These are phyloP conservation scores for Trigoniulus corallinus DNA, from an alignment of 1,140 invertebrate genomes.

Conservation along the genomic window DNA sequence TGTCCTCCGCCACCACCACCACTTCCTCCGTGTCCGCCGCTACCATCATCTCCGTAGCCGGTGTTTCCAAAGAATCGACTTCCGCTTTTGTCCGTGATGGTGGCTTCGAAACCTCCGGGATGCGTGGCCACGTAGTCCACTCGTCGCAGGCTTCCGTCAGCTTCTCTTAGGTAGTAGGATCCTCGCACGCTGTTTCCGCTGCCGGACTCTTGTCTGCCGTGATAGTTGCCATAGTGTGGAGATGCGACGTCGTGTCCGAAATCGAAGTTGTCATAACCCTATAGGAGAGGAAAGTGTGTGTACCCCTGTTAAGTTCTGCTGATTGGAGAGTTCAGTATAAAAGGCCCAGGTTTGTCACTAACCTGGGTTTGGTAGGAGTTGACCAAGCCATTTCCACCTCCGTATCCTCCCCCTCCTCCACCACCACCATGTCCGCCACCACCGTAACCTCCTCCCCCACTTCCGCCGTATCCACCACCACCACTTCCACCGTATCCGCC, in stretches of 20 bases:
- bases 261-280: background rate
- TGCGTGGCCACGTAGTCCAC: background rate
- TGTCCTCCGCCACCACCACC: background rate
- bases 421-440: background rate
- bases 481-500: background rate
- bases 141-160: background rate
- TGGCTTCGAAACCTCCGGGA: background rate
- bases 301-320: too few species aligned
- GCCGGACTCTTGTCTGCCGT: background rate
- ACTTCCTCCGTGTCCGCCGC: background rate
- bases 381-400: background rate
- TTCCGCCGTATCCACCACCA: background rate
- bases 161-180: conserved; percentile 1
- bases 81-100: background rate
- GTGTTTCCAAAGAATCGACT: background rate
- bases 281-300: too few species aligned
- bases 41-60: background rate
- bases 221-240: background rate
- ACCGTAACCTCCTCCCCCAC: background rate
- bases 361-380: background rate
- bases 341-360: background rate
- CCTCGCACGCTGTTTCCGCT: background rate
- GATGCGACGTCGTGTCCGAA: background rate
- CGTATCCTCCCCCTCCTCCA: background rate
- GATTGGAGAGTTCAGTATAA: background rate